Base-by-base conservation (phyloP, 2,888 invertebrate species). In the Oeneis ivallda region DNA sequence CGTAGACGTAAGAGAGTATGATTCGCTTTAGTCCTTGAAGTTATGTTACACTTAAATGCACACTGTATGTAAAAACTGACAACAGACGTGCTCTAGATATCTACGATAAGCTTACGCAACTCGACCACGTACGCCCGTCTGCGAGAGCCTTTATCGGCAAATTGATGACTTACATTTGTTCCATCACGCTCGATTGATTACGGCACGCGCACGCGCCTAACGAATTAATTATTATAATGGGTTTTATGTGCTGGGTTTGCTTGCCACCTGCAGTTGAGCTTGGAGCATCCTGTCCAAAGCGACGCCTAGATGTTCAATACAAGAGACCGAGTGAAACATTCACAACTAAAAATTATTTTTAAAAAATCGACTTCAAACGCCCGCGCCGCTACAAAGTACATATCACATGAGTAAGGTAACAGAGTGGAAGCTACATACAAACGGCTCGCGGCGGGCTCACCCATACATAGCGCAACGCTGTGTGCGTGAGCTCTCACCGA, bases 161-260 rank as follows among this genome's bases (percentile, higher is more conserved):
- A 71, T 68, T 70, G 65, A 68, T 71, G 67, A 64, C 62, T 66
- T 57, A 60, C 60, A 58, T 58, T 50, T 45, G 64, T 63, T 43
- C 56, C 53, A 65, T 65, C 66, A 65, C 67, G 66, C 58, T 67
- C 62, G 64, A 69, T 65, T 47, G 64, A 66, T 71, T 70, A 50
- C 68, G 52, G 62, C 69, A 71, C 41, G 62, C 57, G 67, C 71
- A 70, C 71, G 71, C 66, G 70, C 64, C 67, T 49, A 7, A 39
- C 32, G 52, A 63, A 63, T 66, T 62, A 62, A 66, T 66, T 26
- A 26, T 26, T 62, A 62, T 47, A 47, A 15, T 47, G 9, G 13
- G 13, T 43, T 5, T n/a, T 52, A 43, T 37, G 49, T 62, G 37
- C 63, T 26, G 47, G 26, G 50, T 45, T 1, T 7, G 1, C 4